Evolutionary conservation across 2,113 vertebrate genomes (phyloP).

Genomic region (Poeciliopsis prolifica): DNA sequence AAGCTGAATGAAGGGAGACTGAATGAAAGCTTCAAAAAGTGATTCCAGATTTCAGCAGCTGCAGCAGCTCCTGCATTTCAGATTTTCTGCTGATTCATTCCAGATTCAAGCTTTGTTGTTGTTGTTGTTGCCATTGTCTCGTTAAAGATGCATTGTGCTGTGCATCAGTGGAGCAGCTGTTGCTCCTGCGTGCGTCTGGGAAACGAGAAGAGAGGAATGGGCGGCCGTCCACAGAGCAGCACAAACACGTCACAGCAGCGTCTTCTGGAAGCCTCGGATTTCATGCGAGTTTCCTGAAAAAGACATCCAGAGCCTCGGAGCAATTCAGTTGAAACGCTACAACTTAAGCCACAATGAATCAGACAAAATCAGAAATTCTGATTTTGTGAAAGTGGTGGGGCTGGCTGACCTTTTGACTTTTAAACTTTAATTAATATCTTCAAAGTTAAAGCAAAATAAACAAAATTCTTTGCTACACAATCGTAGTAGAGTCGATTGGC

Average conservation of each 20-base stretch:
- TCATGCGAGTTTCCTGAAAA: too few species aligned
- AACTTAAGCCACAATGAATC: too few species aligned
- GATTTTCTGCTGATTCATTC: conserved; percentile 5
- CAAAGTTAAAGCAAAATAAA: too few species aligned
- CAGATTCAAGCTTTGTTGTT: background rate
- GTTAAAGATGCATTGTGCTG: background rate
- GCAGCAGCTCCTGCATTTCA: background rate
- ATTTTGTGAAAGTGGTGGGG: too few species aligned
- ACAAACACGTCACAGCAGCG: background rate
- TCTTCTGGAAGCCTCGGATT: background rate
- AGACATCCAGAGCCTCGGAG: too few species aligned
- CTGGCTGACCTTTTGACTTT: too few species aligned
- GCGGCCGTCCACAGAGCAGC: too few species aligned
- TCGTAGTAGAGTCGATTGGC: too few species aligned
- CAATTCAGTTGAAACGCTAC: too few species aligned
- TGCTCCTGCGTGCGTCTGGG: background rate
- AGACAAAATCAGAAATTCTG: too few species aligned
- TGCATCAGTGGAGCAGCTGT: conserved; percentile 1
- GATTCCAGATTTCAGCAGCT: background rate
- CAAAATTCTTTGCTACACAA: too few species aligned
- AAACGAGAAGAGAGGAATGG: background rate
- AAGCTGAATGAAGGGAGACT: conserved; percentile 18
- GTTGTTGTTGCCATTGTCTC: background rate
- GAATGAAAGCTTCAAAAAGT: conserved; percentile 18
- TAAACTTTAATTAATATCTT: too few species aligned